A percentile compares a stretch with the other conserved stretches of the same genome.
Evolutionary conservation across 2,113 vertebrate genomes (phyloP).

Genomic region (Misgurnus mizolepis): DNA sequence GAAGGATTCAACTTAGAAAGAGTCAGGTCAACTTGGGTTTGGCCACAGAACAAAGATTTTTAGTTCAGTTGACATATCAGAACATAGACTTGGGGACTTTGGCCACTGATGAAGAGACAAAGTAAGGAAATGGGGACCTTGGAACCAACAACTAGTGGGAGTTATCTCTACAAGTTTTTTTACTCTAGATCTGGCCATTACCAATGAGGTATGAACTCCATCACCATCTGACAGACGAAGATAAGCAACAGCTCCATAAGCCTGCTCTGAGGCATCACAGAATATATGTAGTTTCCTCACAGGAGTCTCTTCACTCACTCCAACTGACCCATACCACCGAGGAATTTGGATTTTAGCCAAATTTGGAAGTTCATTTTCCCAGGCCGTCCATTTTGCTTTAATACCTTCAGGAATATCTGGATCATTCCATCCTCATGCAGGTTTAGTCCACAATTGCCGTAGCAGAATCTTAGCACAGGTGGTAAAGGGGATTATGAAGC

Average conservation of each 20-base stretch:
- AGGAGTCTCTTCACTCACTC: background rate
- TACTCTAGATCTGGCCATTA: background rate
- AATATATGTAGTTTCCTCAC: background rate
- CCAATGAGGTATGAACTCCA: no score
- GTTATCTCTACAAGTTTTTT: background rate
- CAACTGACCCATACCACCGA: background rate
- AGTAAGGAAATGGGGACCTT: background rate
- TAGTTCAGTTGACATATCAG: background rate
- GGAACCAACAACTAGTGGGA: background rate
- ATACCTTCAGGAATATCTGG: background rate
- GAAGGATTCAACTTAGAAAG: background rate
- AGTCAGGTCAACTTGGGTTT: background rate
- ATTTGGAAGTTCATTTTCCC: no score
- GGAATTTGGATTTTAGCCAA: background rate
- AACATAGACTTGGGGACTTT: background rate
- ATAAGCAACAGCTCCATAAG: background rate
- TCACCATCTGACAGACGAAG: no score
- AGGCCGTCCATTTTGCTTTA: no score
- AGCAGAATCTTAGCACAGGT: constrained; percentile 4
- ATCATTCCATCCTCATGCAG: background rate
- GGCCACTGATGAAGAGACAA: background rate
- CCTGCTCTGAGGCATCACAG: background rate
- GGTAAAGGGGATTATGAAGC: background rate
- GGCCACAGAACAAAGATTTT: background rate
- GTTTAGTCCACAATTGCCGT: background rate